Evolutionary conservation across 2,797 vertebrate species (phyloP).

Genomic region (Gorsachius magnificus): DNA sequence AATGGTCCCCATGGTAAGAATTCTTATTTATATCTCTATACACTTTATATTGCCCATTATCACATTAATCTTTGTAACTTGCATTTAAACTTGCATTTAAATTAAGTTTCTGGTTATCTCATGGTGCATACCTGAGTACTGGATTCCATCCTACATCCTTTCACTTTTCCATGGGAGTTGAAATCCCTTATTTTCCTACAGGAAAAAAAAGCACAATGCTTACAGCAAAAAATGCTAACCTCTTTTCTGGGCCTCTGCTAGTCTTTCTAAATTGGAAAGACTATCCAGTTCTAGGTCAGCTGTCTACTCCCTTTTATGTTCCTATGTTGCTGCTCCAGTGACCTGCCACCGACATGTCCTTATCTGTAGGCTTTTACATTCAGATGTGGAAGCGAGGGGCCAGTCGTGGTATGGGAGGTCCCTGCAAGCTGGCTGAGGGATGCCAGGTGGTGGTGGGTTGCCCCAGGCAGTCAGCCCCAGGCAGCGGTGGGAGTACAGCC

Average conservation of each 20-base stretch:
- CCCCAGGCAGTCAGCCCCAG: background rate
- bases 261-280: background rate
- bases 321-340: background rate
- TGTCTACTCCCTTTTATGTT: background rate
- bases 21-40: background rate
- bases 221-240: background rate
- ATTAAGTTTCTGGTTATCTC: background rate
- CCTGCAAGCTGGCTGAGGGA: background rate
- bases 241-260: background rate
- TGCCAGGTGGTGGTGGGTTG: background rate
- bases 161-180: background rate
- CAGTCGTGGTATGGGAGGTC: background rate
- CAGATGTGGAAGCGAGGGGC: background rate
- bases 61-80: background rate
- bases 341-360: background rate
- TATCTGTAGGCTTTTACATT: background rate
- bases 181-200: background rate
- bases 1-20: background rate
- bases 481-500: background rate
- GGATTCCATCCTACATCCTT: background rate
- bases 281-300: background rate
- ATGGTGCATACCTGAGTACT: background rate
- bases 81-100: background rate
- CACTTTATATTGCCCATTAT: background rate
- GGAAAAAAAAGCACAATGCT: background rate